These are phyloP conservation scores for Macrotus californicus DNA, from an alignment of 2,113 vertebrate species.

Conservation along the genomic window DNA sequence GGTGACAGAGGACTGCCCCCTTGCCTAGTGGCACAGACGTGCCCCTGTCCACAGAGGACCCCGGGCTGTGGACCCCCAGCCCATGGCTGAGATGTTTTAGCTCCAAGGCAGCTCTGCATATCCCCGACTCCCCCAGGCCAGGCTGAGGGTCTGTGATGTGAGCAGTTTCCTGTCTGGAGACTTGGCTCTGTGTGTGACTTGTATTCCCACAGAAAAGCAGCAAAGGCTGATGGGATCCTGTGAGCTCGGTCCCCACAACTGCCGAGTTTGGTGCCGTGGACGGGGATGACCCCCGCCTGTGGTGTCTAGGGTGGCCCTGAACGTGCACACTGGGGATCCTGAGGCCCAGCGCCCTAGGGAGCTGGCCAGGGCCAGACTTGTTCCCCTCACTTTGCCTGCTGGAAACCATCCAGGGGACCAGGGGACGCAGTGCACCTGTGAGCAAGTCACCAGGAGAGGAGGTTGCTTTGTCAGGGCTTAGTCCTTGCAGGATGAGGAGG, in stretches of 20 bases:
- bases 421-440: fast-evolving
- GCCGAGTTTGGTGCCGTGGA: fast-evolving
- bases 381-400: fast-evolving
- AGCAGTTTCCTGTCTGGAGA: neutral
- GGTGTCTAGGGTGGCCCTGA: neutral
- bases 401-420: neutral
- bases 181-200: fast-evolving
- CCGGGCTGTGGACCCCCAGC: neutral
- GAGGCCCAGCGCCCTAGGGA: neutral
- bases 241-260: neutral
- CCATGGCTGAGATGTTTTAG: fast-evolving
- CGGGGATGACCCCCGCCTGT: too few relatives aligned
- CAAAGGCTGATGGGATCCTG: neutral
- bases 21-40: neutral
- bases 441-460: neutral
- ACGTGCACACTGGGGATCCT: neutral
- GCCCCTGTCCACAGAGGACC: too few relatives aligned
- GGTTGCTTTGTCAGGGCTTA: neutral
- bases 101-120: fast-evolving
- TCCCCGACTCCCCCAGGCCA: neutral
- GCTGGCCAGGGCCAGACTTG: neutral
- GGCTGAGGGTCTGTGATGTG: fast-evolving
- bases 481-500: neutral
- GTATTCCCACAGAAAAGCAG: neutral
- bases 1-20: neutral